These are phyloP conservation scores for Danio rerio DNA, from an alignment of 2,113 vertebrate species.

Conservation along the genomic window DNA sequence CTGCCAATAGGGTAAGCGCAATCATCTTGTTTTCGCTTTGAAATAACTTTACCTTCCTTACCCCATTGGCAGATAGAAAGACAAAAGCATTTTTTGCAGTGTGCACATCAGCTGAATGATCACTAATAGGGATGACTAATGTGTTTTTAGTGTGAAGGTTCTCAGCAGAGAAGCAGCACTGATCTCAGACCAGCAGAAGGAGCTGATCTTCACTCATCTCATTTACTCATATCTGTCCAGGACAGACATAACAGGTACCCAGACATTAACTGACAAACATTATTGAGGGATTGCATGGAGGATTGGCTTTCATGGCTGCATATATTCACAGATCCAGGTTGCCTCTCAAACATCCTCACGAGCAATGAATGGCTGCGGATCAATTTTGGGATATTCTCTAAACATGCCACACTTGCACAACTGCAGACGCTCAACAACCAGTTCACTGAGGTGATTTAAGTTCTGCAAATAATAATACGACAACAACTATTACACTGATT, in stretches of 20 bases:
- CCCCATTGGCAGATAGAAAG: too few relatives aligned
- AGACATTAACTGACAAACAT: not conserved
- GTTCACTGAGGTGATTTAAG: not conserved
- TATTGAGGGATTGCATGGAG: not conserved
- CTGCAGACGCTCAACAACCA: not conserved
- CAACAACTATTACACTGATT: not conserved
- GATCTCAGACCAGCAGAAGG: constrained; percentile 1
- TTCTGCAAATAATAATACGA: not conserved
- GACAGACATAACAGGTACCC: constrained; percentile 18
- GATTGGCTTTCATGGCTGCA: not conserved
- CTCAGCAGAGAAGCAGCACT: not conserved
- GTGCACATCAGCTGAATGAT: not conserved
- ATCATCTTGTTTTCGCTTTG: too few relatives aligned
- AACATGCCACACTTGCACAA: not conserved
- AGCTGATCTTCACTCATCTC: constrained; percentile 16
- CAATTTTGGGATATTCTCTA: constrained; percentile 22
- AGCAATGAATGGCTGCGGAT: constrained; percentile 11
- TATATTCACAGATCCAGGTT: constrained; percentile 25
- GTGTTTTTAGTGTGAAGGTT: constrained; percentile 13
- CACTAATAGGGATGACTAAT: not conserved
- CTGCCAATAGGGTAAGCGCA: too few relatives aligned
- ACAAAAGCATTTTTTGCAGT: not conserved
- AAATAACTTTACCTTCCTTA: too few relatives aligned
- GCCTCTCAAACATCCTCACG: constrained; percentile 5
- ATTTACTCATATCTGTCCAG: constrained; percentile 24